Conservation (phyloP, 1,140 invertebrate species). For the Nasonia giraulti region DNA sequence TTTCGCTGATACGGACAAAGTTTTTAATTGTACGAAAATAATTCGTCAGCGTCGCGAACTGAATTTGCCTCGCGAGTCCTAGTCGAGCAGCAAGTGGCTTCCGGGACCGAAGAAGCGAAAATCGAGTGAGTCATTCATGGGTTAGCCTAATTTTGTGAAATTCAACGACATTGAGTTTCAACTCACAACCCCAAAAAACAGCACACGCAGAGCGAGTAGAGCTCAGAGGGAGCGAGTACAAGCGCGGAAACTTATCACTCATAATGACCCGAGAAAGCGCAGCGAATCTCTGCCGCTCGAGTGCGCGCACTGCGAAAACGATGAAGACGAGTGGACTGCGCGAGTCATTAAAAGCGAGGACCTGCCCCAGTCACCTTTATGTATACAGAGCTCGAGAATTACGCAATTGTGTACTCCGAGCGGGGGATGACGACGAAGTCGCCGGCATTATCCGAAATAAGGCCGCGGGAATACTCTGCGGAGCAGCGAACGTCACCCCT, state of each 20-base stretch:
- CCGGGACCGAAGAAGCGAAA: neutral
- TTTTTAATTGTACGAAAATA: conserved; percentile 2
- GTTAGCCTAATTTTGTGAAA: neutral
- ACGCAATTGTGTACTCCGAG: neutral
- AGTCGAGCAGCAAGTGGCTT: neutral
- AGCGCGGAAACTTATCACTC: neutral
- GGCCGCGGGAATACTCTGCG: neutral
- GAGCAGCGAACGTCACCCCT: neutral
- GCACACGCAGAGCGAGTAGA: too few relatives aligned
- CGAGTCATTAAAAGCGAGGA: neutral
- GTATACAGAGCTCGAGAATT: neutral
- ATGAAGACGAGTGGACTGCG: conserved; percentile 1
- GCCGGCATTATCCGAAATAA: neutral
- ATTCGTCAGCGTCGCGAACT: neutral
- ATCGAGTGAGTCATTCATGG: neutral
- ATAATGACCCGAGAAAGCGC: neutral
- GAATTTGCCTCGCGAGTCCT: too few relatives aligned
- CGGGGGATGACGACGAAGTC: neutral
- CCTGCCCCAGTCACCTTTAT: too few relatives aligned
- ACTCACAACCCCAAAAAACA: too few relatives aligned
- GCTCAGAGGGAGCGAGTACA: neutral
- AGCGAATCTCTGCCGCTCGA: neutral
- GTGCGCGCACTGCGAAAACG: neutral
- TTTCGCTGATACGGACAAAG: neutral
- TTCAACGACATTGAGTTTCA: too few relatives aligned